Base-by-base conservation (phyloP, 2,888 invertebrate genomes). In the Habrosyne pyritoides region DNA sequence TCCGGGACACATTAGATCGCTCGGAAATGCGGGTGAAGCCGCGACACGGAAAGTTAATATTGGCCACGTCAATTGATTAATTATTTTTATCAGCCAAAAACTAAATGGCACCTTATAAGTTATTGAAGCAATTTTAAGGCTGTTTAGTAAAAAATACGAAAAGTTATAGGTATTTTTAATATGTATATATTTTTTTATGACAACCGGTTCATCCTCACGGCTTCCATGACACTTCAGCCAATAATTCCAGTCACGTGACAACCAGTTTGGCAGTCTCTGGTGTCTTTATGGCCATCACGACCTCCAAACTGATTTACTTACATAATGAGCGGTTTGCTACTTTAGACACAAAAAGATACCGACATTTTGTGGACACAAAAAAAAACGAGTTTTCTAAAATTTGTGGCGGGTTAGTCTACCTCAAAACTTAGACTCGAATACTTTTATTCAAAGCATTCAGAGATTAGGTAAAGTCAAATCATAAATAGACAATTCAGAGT, bases 311-410 rank as follows among this genome's bases (percentile, higher is more conserved):
- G 10, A 14, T 10, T 42, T 33, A 18, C 47, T 65, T 65, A 59
- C 57, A 53, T 61, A 60, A 64, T 56, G 48, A 54, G 42, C 46
- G 28, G 56, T 46, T 10, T 42, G 14, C 42, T 54, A 48, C 18
- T 10, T 55, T 49, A 62, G 55, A 64, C 54, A 60, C 52, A 61
- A 67, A 72, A 67, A 64, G 47, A 54, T 56, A 42, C 49, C 50
- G 47, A 46, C 53, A 58, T 30, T 54, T 59, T 61, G 55, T 42
- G 18, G 42, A 18, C 7, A 18, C 12, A 5, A 18, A n/a, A 14
- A 14, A 14, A 36, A 18, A 8, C 8, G 12, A 18, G 0, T 14
- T n/a, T 33, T n/a, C 12, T 33, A 1, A 18, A n/a, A n/a, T n/a
- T n/a, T 42, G 2, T 14, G 36, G 36, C n/a, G n/a, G n/a, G n/a